A percentile compares a stretch with the other conserved stretches of the same genome.
phyloP scores from a whole-genome alignment of 1,140 invertebrate genomes.

The Papilio dardanus region DNA sequence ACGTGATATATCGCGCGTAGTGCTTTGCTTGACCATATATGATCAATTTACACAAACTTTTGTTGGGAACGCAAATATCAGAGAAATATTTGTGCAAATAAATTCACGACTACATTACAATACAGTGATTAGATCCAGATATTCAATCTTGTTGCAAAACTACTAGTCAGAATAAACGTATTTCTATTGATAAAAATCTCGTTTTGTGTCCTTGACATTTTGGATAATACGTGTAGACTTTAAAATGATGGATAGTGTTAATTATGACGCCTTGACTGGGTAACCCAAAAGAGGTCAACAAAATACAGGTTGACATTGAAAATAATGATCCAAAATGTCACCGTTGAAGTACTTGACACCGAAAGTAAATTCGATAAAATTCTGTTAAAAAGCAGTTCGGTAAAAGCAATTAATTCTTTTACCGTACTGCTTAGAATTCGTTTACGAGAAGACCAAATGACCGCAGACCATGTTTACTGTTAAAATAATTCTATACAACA shows the following conservation, averaged over 20 bases:
- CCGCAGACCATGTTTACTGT: too few species aligned
- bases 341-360: too few species aligned
- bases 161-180: background rate
- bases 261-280: background rate
- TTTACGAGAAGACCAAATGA: too few species aligned
- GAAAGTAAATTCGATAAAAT: too few species aligned
- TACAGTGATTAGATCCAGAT: background rate
- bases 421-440: too few species aligned
- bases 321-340: background rate
- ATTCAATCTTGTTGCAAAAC: background rate
- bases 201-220: background rate
- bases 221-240: background rate
- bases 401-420: too few species aligned
- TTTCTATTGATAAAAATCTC: background rate
- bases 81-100: background rate
- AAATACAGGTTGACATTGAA: background rate
- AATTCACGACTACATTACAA: background rate
- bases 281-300: background rate
- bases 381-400: too few species aligned
- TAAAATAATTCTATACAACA: too few species aligned
- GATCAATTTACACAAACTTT: background rate
- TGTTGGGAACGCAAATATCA: background rate
- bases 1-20: conserved; percentile 1
- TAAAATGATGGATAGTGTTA: conserved; percentile 9
- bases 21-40: background rate